Base-by-base conservation (phyloP, 1,140 invertebrate genomes). In the Microvelia longipes region DNA sequence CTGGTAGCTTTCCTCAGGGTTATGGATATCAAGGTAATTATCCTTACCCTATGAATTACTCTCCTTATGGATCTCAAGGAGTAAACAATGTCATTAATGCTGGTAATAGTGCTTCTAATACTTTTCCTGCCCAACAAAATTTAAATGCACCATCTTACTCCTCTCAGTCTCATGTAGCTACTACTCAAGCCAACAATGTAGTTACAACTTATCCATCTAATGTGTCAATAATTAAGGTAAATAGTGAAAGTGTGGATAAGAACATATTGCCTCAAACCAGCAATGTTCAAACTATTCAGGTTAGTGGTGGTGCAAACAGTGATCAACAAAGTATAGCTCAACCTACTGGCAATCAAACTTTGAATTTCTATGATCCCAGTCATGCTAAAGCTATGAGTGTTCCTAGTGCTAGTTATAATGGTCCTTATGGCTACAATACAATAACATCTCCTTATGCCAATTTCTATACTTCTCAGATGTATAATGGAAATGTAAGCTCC, bases 401-500 rank as follows among this genome's bases (percentile, higher is more conserved):
- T 5, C 35, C 35, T 50, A 50, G 35, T 50, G 35, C 35, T 19
- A 50, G 24, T 29, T 25, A 28, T n/a, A 26, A n/a, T 30, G 28
- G 50, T 5, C 28, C 19, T 66, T 65, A 69, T 35, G 24, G 28
- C 19, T 19, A 15, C 1, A 29, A 69, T 69, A 29, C 60, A 15
- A 28, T 28, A n/a, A 65, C n/a, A 66, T 24, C 15, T 27, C n/a
- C 29, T 28, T 27, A 24, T 1, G 29, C 61, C n/a, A 29, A 63
- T 28, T 28, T 27, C 13, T 66, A 65, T 26, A 30, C 63, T 11
- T 29, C 25, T 15, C 24, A 28, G 61, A 24, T n/a, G n/a, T 65
- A 63, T 71, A 72, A 29, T 67, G 50, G 28, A 77, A 77, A 68
- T 77, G 78, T 77, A 78, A 1, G 25, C 28, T 13, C 65, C n/a